Percentiles rank a stretch among this genome's conserved stretches.
Conservation (phyloP, 2,888 invertebrate genomes). For the Chesias legatella region DNA sequence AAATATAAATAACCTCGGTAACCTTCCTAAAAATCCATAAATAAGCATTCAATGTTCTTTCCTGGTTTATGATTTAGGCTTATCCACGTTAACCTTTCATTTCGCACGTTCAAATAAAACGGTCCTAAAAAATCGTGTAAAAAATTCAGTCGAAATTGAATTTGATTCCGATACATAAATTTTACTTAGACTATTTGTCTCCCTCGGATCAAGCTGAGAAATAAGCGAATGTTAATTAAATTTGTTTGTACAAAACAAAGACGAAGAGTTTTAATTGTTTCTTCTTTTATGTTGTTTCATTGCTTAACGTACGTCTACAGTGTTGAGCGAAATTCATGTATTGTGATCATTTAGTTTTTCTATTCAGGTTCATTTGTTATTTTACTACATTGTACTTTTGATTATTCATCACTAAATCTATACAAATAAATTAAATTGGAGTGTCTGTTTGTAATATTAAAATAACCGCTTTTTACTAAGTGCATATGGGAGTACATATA, state of each 20-base stretch:
- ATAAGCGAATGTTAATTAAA: constrained; percentile 74
- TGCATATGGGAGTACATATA: too few relatives aligned
- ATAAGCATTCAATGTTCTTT: too few relatives aligned
- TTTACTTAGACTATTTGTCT: constrained; percentile 79
- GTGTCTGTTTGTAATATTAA: too few relatives aligned
- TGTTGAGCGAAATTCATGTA: too few relatives aligned
- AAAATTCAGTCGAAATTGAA: constrained; percentile 78
- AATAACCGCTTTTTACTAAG: too few relatives aligned
- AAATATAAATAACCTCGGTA: too few relatives aligned
- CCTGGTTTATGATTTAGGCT: constrained; percentile 15
- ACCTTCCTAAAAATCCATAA: too few relatives aligned
- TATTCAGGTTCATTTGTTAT: too few relatives aligned
- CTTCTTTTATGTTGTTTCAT: constrained; percentile 33
- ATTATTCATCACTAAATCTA: too few relatives aligned
- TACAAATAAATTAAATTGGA: too few relatives aligned
- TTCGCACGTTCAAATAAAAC: constrained; percentile 49
- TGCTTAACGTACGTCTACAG: not conserved
- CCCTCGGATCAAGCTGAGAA: constrained; percentile 70
- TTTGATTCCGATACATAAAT: constrained; percentile 80
- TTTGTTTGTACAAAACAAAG: constrained; percentile 66
- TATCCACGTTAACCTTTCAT: constrained; percentile 49
- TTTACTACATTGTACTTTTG: too few relatives aligned
- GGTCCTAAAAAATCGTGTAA: constrained; percentile 70
- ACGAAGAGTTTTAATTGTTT: constrained; percentile 66
- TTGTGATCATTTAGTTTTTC: constrained; percentile 3